Conservation (phyloP, 2,113 vertebrate genomes). For the Chionis minor region DNA sequence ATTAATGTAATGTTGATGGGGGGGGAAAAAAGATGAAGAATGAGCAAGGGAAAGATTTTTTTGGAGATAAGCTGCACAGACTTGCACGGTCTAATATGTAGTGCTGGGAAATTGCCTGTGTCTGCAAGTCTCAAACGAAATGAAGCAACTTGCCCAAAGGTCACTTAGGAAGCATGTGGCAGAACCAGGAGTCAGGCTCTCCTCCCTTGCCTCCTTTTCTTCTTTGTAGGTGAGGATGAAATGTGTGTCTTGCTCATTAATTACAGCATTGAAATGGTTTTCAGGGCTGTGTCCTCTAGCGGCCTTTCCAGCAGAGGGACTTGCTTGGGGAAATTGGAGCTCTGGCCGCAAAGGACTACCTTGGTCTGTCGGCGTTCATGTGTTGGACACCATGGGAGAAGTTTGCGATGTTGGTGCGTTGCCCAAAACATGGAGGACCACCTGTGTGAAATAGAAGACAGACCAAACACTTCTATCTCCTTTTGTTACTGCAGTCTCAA, state of each 20-base stretch:
- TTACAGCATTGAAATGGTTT: background rate
- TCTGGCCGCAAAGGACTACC: background rate
- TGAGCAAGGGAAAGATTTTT: background rate
- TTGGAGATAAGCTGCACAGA: background rate
- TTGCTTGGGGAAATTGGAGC: background rate
- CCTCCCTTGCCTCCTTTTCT: background rate
- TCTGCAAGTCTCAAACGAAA: background rate
- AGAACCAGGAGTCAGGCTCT: background rate
- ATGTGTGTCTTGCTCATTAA: background rate
- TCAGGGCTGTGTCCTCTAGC: background rate
- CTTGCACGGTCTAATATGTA: background rate
- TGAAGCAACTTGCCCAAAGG: background rate
- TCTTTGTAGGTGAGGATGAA: background rate
- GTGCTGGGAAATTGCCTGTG: background rate
- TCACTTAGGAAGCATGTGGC: background rate
- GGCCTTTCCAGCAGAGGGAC: background rate
- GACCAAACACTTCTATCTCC: background rate
- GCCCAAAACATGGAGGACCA: background rate
- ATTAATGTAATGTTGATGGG: background rate
- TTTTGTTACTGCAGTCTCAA: background rate
- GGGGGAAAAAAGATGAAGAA: background rate
- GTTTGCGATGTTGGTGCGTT: fast-evolving
- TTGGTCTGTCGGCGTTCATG: background rate
- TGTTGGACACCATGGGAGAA: background rate
- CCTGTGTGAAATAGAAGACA: background rate